A percentile compares a stretch with the other conserved stretches of the same genome.
These are phyloP conservation scores for Halichondria panicea DNA, from an alignment of 37 sponge, comb jelly and placozoan species.

Conservation along the genomic window DNA sequence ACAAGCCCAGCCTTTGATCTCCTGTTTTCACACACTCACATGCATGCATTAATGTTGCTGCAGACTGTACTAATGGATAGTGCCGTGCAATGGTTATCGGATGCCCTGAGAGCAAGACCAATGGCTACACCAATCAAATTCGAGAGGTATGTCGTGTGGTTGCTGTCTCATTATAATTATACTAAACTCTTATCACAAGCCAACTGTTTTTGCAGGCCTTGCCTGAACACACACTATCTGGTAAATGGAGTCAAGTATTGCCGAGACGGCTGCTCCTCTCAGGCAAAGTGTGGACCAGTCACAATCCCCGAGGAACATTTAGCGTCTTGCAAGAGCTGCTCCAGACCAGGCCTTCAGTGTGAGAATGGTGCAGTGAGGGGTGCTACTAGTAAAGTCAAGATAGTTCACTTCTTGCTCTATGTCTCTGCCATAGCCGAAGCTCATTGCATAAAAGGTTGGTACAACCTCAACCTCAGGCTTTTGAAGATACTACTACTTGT, in stretches of 20 bases:
- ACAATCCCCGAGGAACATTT: slow-evolving; percentile 39
- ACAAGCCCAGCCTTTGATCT: not conserved
- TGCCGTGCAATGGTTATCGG: slow-evolving; percentile 24
- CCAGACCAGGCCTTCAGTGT: not conserved
- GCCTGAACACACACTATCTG: slow-evolving; percentile 2
- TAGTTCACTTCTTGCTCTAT: slow-evolving; percentile 40
- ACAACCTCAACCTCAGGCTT: not conserved
- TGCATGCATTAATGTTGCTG: not conserved
- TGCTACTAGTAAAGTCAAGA: not conserved
- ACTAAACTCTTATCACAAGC: no score
- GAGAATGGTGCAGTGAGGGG: not conserved
- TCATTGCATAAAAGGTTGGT: slow-evolving; percentile 1
- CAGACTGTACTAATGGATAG: slow-evolving; percentile 35
- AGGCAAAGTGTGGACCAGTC: slow-evolving; percentile 37
- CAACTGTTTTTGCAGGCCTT: not conserved
- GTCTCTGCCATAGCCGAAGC: slow-evolving; percentile 20
- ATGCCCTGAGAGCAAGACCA: slow-evolving; percentile 17
- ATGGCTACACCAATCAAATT: not conserved
- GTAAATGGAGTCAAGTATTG: slow-evolving; percentile 23
- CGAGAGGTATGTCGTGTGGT: slow-evolving; percentile 5
- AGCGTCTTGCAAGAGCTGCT: slow-evolving; percentile 6
- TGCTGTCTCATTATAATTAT: no score
- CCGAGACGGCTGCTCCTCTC: not conserved
- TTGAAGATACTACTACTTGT: not conserved
- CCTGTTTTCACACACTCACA: not conserved